Conservation (phyloP, 2,888 invertebrate species). For the Blastobasis lacticolella region DNA sequence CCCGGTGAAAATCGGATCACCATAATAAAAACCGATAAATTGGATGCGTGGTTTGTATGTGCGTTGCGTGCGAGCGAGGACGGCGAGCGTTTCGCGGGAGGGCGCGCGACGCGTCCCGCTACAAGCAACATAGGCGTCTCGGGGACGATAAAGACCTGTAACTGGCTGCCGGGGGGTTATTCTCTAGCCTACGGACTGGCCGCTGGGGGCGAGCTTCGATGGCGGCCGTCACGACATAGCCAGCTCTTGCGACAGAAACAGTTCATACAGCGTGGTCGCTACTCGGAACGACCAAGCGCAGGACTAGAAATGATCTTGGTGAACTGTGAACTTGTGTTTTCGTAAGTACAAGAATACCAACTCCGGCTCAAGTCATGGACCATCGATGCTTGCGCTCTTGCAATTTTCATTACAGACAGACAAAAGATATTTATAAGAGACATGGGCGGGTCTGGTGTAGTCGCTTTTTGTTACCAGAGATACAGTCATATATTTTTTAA, state of each 20-base stretch:
- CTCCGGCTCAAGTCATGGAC: no score
- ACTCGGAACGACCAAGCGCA: background rate
- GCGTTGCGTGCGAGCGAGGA: constrained; percentile 15
- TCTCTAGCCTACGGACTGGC: constrained; percentile 59
- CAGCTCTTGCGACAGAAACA: background rate
- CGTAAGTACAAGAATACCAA: no score
- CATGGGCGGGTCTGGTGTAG: constrained; percentile 21
- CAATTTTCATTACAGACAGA: constrained; percentile 12
- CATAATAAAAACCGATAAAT: no score
- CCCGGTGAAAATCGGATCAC: no score
- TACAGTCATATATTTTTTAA: constrained; percentile 29
- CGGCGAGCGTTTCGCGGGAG: constrained; percentile 29
- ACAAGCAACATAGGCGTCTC: constrained; percentile 55
- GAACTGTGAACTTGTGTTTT: no score
- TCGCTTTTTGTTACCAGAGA: constrained; percentile 27
- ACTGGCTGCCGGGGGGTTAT: constrained; percentile 73
- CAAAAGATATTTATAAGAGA: constrained; percentile 3
- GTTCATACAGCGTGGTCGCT: background rate
- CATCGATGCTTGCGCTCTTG: constrained; percentile 24
- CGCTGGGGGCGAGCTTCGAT: constrained; percentile 46
- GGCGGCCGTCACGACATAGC: constrained; percentile 25
- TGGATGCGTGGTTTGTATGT: background rate
- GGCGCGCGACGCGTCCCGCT: constrained; percentile 45
- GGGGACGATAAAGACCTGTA: constrained; percentile 66
- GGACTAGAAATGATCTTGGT: constrained; percentile 1